These are phyloP conservation scores for Toxostoma redivivum DNA, from an alignment of 2,113 vertebrate genomes.

Conservation along the genomic window DNA sequence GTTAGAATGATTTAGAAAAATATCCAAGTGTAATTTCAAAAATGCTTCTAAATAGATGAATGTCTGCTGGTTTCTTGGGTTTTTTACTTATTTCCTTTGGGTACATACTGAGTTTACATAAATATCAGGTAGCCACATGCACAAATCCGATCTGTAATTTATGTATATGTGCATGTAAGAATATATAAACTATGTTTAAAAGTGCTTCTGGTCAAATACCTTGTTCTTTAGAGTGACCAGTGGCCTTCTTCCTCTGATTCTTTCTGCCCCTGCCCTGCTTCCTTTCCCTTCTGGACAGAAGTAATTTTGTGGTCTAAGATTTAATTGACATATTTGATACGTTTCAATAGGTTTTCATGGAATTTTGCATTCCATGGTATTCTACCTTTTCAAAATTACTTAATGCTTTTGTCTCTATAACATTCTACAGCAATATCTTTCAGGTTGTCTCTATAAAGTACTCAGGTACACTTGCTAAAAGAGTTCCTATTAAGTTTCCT, in stretches of 20 bases:
- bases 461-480: not conserved
- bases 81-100: not conserved
- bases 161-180: not conserved
- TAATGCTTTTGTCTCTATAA: not conserved
- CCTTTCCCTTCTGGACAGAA: not conserved
- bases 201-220: not conserved
- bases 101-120: not conserved
- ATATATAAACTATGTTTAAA: not conserved
- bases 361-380: not conserved
- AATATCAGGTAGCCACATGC: not conserved
- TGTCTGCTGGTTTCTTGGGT: not conserved
- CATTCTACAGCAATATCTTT: not conserved
- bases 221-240: not conserved
- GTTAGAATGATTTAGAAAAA: not conserved
- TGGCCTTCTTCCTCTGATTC: not conserved
- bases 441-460: not conserved
- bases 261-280: not conserved
- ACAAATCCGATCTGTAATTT: not conserved
- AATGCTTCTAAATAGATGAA: not conserved
- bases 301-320: not conserved
- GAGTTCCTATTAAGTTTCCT: not conserved
- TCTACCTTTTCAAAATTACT: not conserved
- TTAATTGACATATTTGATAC: not conserved
- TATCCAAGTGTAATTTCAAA: not conserved
- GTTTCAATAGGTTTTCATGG: not conserved